These are phyloP conservation scores for Mactra quadrangularis DNA, from an alignment of 1,140 invertebrate genomes.

Conservation along the genomic window DNA sequence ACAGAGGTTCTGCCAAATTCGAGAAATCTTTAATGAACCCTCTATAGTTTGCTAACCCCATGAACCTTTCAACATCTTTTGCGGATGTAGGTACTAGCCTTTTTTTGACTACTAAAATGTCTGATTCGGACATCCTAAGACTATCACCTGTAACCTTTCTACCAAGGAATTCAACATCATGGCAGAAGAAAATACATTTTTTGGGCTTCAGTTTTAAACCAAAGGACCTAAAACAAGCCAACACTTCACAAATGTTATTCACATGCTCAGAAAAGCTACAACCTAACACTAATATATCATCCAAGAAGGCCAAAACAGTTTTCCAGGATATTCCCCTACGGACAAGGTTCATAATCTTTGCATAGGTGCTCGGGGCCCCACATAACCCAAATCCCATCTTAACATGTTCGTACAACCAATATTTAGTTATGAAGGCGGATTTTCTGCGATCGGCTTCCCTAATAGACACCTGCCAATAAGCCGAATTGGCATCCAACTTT, in stretches of 20 bases:
- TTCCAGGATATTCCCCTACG: conserved; percentile 54
- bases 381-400: conserved; percentile 38
- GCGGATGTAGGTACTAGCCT: conserved; percentile 53
- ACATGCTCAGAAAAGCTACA: conserved; percentile 34
- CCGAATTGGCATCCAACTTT: too few relatives aligned
- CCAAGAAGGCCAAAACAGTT: too few relatives aligned
- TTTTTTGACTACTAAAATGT: conserved; percentile 11
- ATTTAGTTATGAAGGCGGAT: background rate
- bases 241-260: conserved; percentile 22
- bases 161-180: conserved; percentile 59
- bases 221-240: conserved; percentile 10
- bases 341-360: conserved; percentile 37
- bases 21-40: conserved; percentile 62
- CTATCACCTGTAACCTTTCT: conserved; percentile 33
- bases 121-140: conserved; percentile 4
- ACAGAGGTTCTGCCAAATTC: conserved; percentile 57
- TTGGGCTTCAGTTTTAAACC: conserved; percentile 58
- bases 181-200: conserved; percentile 64
- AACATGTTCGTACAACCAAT: conserved; percentile 19
- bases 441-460: too few relatives aligned
- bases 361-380: conserved; percentile 40
- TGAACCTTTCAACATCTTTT: conserved; percentile 51
- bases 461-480: too few relatives aligned
- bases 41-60: conserved; percentile 57
- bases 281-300: conserved; percentile 59